Conservation (phyloP, 2,113 vertebrate genomes). For the Aspiorhynchus laticeps region DNA sequence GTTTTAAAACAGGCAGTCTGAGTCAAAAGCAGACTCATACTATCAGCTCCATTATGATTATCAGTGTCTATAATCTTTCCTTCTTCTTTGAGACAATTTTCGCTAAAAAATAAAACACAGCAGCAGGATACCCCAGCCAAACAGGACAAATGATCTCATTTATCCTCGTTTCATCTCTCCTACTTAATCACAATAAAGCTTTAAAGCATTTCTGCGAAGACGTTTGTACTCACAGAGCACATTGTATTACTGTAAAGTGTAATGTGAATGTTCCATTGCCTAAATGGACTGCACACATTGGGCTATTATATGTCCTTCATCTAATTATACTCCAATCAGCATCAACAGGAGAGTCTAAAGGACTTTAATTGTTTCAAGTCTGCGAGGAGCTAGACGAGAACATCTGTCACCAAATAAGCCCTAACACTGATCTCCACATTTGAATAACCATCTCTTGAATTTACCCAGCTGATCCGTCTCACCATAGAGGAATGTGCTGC, state of each 20-base stretch:
- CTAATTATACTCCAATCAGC: slow-evolving; percentile 30
- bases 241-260: slow-evolving; percentile 23
- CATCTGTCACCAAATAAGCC: background rate
- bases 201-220: slow-evolving; percentile 18
- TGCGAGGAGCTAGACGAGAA: slow-evolving; percentile 37
- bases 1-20: background rate
- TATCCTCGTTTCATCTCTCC: background rate
- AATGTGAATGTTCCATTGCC: slow-evolving; percentile 22
- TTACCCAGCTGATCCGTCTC: slow-evolving; percentile 25
- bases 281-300: slow-evolving; percentile 37
- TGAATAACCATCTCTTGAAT: slow-evolving; percentile 27
- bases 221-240: slow-evolving; percentile 6
- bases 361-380: slow-evolving; percentile 40
- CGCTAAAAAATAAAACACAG: background rate
- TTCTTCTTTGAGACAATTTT: background rate
- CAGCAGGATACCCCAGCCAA: background rate
- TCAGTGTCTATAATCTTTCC: background rate
- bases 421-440: slow-evolving; percentile 26
- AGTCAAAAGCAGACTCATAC: background rate
- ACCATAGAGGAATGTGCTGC: slow-evolving; percentile 40
- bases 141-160: background rate
- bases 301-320: slow-evolving; percentile 39
- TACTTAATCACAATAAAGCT: background rate
- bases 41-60: background rate
- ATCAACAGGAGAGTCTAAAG: slow-evolving; percentile 30